phyloP scores from a whole-genome alignment of 2,888 invertebrate species.

The Euzetes globulus region DNA sequence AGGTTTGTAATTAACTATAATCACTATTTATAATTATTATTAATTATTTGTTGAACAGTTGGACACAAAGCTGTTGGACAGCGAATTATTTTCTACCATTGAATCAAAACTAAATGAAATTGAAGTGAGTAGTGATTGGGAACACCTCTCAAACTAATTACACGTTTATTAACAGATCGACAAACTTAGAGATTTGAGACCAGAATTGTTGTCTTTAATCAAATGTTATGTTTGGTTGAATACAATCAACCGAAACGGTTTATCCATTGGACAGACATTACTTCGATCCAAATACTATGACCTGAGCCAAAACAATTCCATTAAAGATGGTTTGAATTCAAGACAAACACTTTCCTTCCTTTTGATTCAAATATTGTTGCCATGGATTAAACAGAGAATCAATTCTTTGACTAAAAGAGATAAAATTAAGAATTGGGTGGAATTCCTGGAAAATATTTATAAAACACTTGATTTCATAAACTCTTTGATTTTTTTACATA shows the following conservation, averaged over 20 bases:
- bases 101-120: conserved; percentile 1
- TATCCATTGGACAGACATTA: conserved; percentile 16
- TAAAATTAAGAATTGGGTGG: background rate
- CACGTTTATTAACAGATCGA: background rate
- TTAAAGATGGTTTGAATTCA: background rate
- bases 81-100: background rate
- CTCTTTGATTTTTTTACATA: conserved; percentile 17
- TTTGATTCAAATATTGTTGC: conserved; percentile 1
- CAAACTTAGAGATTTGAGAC: background rate
- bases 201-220: conserved; percentile 21
- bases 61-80: background rate
- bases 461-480: conserved; percentile 10
- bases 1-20: background rate
- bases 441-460: background rate
- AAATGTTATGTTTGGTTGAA: conserved; percentile 24
- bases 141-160: background rate
- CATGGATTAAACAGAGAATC: background rate
- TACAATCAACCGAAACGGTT: background rate
- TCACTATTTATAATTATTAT: background rate
- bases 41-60: background rate
- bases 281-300: conserved; percentile 8
- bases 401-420: background rate
- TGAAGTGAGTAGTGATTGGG: background rate
- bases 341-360: background rate
- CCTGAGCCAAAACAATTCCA: background rate